These are phyloP conservation scores for Drosophila incognita DNA, from an alignment of 2,888 invertebrate genomes.

Conservation along the genomic window DNA sequence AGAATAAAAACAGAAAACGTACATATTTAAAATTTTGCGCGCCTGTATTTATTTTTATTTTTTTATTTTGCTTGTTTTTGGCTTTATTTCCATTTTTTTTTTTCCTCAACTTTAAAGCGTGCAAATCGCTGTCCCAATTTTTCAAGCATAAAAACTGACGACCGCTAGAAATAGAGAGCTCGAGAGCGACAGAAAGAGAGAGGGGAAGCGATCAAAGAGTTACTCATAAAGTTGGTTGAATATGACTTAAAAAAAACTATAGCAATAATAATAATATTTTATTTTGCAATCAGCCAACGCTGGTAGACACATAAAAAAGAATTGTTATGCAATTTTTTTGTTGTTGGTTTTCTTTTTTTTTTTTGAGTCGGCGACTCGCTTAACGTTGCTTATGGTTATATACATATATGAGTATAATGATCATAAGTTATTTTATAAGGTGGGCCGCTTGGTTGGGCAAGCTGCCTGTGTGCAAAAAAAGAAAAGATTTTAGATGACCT, in stretches of 20 bases:
- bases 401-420: constrained; percentile 17
- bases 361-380: constrained; percentile 21
- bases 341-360: constrained; percentile 11
- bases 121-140: constrained; percentile 80
- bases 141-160: constrained; percentile 75
- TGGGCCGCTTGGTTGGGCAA: constrained; percentile 36
- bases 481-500: constrained; percentile 26
- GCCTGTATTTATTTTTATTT: constrained; percentile 17
- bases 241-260: constrained; percentile 23
- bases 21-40: constrained; percentile 49
- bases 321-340: constrained; percentile 68
- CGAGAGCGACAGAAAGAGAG: constrained; percentile 8
- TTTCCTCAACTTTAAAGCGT: constrained; percentile 57
- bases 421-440: constrained; percentile 22
- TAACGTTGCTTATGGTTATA: neutral
- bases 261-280: constrained; percentile 35
- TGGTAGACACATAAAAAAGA: constrained; percentile 70
- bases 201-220: constrained; percentile 24
- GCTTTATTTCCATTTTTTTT: constrained; percentile 20
- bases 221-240: constrained; percentile 50
- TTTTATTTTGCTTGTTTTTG: constrained; percentile 25
- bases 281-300: constrained; percentile 61
- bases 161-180: constrained; percentile 38
- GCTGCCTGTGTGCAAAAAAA: neutral
- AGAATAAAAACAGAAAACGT: constrained; percentile 48